Conservation (phyloP, 1,140 invertebrate genomes). For the Leptestheria dahalacensis region DNA sequence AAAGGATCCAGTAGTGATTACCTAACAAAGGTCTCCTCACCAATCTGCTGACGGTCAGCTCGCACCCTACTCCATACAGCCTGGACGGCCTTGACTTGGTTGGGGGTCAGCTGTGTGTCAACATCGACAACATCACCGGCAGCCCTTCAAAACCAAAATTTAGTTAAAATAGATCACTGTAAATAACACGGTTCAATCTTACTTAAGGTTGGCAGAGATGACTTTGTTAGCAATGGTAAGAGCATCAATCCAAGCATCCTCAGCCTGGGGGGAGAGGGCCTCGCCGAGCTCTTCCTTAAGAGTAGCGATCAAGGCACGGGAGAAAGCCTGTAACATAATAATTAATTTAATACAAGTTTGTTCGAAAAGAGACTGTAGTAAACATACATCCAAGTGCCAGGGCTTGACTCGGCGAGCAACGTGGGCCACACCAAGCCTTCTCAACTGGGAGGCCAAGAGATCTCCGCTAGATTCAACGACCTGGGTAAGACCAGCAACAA, state of each 20-base stretch:
- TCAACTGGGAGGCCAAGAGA: background rate
- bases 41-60: background rate
- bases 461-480: background rate
- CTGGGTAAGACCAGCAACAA: background rate
- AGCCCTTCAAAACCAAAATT: background rate
- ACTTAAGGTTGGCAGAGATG: slow-evolving; percentile 13
- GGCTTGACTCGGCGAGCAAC: background rate
- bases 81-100: background rate
- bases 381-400: background rate
- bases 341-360: background rate
- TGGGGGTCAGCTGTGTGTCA: background rate
- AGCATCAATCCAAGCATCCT: slow-evolving; percentile 35
- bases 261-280: slow-evolving; percentile 29
- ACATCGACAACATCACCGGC: background rate
- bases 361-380: background rate
- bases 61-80: background rate
- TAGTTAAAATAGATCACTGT: no score
- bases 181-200: no score
- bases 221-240: slow-evolving; percentile 25
- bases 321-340: background rate
- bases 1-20: background rate
- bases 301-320: slow-evolving; percentile 25
- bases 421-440: background rate
- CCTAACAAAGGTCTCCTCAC: background rate
- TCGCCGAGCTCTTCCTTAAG: slow-evolving; percentile 28